phyloP scores from a whole-genome alignment of 2,113 vertebrate genomes.

The Conger conger region DNA sequence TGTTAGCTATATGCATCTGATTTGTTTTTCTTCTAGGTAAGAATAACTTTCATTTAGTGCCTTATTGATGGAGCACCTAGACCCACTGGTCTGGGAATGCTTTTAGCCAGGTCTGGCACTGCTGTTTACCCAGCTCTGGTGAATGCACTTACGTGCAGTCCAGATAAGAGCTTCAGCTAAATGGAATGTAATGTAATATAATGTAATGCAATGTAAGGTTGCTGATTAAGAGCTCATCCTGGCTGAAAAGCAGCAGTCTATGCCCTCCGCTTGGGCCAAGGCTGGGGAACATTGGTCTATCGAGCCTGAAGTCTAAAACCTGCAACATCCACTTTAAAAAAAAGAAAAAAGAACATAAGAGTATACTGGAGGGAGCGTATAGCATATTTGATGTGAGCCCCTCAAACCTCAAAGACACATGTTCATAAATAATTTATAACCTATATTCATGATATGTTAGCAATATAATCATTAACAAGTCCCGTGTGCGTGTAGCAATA shows the following conservation, averaged over 20 bases:
- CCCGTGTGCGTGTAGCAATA: not conserved
- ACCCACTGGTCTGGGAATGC: no score
- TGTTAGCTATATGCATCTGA: no score
- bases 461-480: conserved; percentile 1
- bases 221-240: not conserved
- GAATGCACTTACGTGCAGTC: no score
- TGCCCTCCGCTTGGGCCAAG: not conserved
- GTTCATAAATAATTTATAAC: not conserved
- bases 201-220: no score
- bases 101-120: no score
- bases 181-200: no score
- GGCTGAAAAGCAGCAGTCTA: not conserved
- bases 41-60: no score
- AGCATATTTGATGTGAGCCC: not conserved
- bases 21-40: no score
- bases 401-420: not conserved
- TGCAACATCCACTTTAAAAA: not conserved
- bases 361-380: not conserved
- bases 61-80: no score
- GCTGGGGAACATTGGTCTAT: not conserved
- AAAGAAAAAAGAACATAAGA: not conserved
- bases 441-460: not conserved
- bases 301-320: not conserved
- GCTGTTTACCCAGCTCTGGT: no score
- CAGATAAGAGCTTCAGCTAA: no score